Conservation (phyloP, 2,888 invertebrate species). For the Drosophila merina region DNA sequence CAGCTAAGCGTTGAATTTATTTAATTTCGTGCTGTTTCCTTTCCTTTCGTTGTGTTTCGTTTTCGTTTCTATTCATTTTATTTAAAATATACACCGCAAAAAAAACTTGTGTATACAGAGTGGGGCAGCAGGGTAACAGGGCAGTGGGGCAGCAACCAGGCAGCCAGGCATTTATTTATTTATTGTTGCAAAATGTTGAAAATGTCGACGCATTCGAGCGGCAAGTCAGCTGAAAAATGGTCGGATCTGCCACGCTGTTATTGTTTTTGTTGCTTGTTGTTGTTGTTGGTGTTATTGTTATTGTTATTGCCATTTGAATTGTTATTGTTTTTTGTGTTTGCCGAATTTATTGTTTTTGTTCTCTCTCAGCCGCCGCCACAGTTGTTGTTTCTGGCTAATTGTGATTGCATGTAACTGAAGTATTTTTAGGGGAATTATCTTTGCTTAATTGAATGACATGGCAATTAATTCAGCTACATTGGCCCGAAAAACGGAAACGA, state of each 20-base stretch:
- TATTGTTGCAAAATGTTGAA: constrained; percentile 32
- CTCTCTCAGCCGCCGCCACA: not conserved
- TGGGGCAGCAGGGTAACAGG: too few species aligned
- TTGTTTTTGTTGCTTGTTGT: not conserved
- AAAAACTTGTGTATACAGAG: not conserved
- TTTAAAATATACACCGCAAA: not conserved
- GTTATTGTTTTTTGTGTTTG: constrained; percentile 26
- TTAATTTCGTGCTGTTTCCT: constrained; percentile 3
- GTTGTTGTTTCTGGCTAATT: constrained; percentile 47
- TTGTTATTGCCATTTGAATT: constrained; percentile 36
- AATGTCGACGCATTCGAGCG: constrained; percentile 37
- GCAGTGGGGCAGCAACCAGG: not conserved
- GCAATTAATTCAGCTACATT: constrained; percentile 45
- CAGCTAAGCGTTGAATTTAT: constrained; percentile 10
- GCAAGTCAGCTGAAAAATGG: constrained; percentile 42
- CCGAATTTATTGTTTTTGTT: constrained; percentile 18
- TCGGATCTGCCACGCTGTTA: not conserved
- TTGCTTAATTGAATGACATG: constrained; percentile 59
- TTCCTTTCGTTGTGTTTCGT: not conserved
- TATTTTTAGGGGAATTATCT: constrained; percentile 62
- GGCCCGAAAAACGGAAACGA: not conserved
- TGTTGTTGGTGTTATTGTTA: constrained; percentile 21
- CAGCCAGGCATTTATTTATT: constrained; percentile 24
- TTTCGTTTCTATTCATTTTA: not conserved
- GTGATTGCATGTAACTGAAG: constrained; percentile 59